Percentiles rank a stretch among this genome's conserved stretches.
These are phyloP conservation scores for Catharus fuscescens DNA, from an alignment of 2,113 vertebrate species.

Conservation along the genomic window DNA sequence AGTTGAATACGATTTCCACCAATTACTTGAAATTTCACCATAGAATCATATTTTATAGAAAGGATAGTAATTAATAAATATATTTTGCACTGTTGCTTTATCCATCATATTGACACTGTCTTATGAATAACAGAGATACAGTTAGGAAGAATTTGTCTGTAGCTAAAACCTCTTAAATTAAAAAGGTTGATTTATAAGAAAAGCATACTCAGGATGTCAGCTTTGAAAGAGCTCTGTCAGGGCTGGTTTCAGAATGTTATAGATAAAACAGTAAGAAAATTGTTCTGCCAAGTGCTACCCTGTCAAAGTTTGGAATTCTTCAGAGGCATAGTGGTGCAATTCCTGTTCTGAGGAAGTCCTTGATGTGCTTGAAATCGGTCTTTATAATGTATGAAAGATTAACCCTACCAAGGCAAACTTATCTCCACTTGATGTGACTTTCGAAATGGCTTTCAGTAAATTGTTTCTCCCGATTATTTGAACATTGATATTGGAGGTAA, in stretches of 20 bases:
- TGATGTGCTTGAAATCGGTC: not conserved
- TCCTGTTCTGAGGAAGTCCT: not conserved
- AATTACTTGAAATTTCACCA: not conserved
- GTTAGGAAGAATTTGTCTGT: not conserved
- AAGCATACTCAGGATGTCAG: not conserved
- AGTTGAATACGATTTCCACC: not conserved
- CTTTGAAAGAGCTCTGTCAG: not conserved
- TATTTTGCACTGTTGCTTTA: not conserved
- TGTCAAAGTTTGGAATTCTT: not conserved
- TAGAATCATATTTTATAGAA: not conserved
- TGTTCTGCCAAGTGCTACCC: not conserved
- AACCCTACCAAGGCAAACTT: not conserved
- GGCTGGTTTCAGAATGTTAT: not conserved
- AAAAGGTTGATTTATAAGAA: not conserved
- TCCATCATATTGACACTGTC: not conserved
- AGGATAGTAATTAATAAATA: not conserved
- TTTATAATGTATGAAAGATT: not conserved
- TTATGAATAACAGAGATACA: accelerated
- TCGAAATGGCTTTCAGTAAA: not conserved
- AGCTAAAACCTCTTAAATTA: not conserved
- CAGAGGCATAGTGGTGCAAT: not conserved
- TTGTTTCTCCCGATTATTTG: accelerated
- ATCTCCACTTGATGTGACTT: not conserved
- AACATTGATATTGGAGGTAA: not conserved
- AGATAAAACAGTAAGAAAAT: not conserved